A percentile compares a stretch with the other conserved stretches of the same genome.
Conservation (phyloP, 2,888 invertebrate genomes). For the Toxonevra muliebris region DNA sequence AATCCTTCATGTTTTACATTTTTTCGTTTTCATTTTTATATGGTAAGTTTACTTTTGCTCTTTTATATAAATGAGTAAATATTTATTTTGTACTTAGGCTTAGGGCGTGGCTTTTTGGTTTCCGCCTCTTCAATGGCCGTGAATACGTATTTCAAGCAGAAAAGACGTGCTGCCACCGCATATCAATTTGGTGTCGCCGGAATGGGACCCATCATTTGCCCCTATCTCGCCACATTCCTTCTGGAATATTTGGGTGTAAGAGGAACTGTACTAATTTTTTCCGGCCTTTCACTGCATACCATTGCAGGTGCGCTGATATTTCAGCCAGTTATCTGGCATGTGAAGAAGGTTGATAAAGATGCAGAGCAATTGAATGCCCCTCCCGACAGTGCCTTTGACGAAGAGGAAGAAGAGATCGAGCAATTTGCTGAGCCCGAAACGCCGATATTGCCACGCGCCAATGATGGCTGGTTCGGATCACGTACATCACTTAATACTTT, state of each 20-base stretch:
- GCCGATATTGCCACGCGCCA: constrained; percentile 70
- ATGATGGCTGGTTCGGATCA: constrained; percentile 62
- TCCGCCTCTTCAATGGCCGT: constrained; percentile 77
- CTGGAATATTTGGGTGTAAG: constrained; percentile 71
- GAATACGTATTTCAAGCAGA: constrained; percentile 78
- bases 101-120: constrained; percentile 69
- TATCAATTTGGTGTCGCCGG: constrained; percentile 78
- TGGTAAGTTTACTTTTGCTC: constrained; percentile 65
- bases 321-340: constrained; percentile 81
- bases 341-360: constrained; percentile 65
- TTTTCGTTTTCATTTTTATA: constrained; percentile 73
- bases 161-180: constrained; percentile 76
- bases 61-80: not conserved
- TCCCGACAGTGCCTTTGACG: constrained; percentile 22
- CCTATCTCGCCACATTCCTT: constrained; percentile 74
- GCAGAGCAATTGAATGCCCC: constrained; percentile 52
- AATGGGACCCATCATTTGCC: constrained; percentile 77
- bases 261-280: constrained; percentile 74
- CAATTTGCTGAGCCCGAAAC: constrained; percentile 74
- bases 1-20: constrained; percentile 72
- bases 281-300: constrained; percentile 75
- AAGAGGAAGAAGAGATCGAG: constrained; percentile 70
- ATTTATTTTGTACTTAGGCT: constrained; percentile 26
- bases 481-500: constrained; percentile 52
- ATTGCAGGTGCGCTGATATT: constrained; percentile 74